Conservation (phyloP, 2,888 invertebrate genomes). For the Nomada fabriciana region DNA sequence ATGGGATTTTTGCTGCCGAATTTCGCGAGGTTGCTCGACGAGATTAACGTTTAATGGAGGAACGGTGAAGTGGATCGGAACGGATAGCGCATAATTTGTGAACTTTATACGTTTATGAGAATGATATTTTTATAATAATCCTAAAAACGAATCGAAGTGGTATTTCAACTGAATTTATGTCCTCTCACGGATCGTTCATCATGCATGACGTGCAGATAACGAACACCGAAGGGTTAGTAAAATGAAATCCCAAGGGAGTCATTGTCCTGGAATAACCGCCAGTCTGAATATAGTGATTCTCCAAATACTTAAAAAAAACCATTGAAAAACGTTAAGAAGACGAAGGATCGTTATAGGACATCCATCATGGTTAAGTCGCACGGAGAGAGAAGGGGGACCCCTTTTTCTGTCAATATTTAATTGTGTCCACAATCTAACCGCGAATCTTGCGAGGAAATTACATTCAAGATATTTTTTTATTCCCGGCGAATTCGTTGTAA, state of each 20-base stretch:
- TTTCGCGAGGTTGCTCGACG: neutral
- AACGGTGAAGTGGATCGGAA: neutral
- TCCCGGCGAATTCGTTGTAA: too few species aligned
- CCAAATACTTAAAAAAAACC: slow-evolving; percentile 33
- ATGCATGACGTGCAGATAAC: neutral
- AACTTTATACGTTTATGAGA: slow-evolving; percentile 24
- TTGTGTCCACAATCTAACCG: slow-evolving; percentile 2
- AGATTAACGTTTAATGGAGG: slow-evolving; percentile 5
- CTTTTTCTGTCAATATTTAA: slow-evolving; percentile 20
- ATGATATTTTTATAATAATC: slow-evolving; percentile 46
- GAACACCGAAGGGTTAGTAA: slow-evolving; percentile 4
- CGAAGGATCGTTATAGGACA: neutral
- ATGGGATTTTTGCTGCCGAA: neutral
- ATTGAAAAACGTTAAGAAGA: slow-evolving; percentile 17
- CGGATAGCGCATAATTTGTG: slow-evolving; percentile 10
- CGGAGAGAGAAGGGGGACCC: too few species aligned
- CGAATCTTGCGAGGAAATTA: neutral
- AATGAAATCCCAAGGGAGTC: slow-evolving; percentile 62
- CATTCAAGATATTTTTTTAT: neutral
- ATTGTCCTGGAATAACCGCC: slow-evolving; percentile 23
- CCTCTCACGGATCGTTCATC: slow-evolving; percentile 44
- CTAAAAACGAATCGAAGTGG: slow-evolving; percentile 30
- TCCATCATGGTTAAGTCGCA: slow-evolving; percentile 1
- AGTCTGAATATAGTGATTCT: slow-evolving; percentile 28
- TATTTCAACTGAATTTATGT: slow-evolving; percentile 43